Percentiles rank a stretch among this genome's conserved stretches.
These are phyloP conservation scores for Anoura caudifer DNA, from an alignment of 2,113 vertebrate genomes.

Conservation along the genomic window DNA sequence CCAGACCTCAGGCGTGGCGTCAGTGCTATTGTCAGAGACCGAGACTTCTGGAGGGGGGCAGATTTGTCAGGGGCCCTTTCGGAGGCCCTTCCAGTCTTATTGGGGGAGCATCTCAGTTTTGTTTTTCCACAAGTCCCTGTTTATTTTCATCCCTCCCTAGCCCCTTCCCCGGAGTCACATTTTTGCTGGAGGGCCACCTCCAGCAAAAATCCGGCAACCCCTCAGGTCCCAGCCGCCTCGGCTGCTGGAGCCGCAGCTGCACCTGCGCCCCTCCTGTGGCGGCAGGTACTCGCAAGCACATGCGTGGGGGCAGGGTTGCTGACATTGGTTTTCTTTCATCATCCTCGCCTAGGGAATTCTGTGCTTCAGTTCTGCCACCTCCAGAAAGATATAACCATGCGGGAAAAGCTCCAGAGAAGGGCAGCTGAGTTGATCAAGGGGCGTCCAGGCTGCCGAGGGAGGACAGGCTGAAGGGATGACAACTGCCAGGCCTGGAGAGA, in stretches of 20 bases:
- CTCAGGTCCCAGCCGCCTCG: background rate
- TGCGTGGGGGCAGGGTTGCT: background rate
- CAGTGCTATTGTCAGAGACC: background rate
- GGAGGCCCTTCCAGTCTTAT: background rate
- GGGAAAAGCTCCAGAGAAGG: background rate
- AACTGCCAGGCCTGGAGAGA: background rate
- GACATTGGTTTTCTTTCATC: background rate
- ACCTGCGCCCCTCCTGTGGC: background rate
- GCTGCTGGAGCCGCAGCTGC: background rate
- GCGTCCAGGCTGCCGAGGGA: background rate
- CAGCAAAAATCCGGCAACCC: background rate
- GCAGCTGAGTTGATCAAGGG: background rate
- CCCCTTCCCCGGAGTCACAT: background rate
- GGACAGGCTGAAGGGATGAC: background rate
- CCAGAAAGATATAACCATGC: background rate
- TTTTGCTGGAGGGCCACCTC: background rate
- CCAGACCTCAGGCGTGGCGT: background rate
- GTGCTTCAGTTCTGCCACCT: background rate
- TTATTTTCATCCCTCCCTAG: background rate
- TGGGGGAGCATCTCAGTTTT: background rate
- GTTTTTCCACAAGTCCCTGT: background rate
- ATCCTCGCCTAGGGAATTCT: background rate
- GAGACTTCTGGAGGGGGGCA: background rate
- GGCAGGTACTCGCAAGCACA: background rate
- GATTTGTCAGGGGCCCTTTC: background rate